Conservation (phyloP, 2,797 vertebrate species). For the Tolypeutes matacus region DNA sequence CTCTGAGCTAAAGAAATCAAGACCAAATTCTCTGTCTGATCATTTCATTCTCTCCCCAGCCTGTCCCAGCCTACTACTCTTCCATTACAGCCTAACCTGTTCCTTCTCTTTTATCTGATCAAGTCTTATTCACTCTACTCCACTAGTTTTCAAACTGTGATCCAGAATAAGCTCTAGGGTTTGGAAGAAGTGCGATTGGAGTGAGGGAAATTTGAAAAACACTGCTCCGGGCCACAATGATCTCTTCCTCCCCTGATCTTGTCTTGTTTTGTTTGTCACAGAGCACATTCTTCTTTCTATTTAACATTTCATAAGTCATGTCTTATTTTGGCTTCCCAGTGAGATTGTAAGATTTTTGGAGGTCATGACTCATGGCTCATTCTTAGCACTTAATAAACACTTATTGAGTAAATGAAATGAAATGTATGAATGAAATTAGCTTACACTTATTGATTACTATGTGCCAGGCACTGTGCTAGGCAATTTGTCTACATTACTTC, state of each 20-base stretch:
- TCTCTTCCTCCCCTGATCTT: not conserved
- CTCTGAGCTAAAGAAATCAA: constrained; percentile 42
- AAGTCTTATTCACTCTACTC: not conserved
- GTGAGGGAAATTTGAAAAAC: not conserved
- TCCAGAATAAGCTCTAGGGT: not conserved
- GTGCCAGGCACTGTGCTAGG: constrained; percentile 1
- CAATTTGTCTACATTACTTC: constrained; percentile 21
- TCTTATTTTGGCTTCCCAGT: constrained; percentile 19
- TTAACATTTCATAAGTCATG: constrained; percentile 51
- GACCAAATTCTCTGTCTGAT: constrained; percentile 20
- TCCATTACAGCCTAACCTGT: not conserved
- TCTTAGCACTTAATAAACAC: constrained; percentile 35
- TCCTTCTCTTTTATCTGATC: not conserved
- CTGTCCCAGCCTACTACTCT: not conserved
- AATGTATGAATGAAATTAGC: constrained; percentile 2
- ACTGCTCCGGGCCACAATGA: not conserved
- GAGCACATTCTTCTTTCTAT: not conserved
- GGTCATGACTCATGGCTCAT: not conserved
- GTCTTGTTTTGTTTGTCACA: constrained; percentile 41
- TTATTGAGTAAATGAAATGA: constrained; percentile 24
- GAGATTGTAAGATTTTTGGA: constrained; percentile 50
- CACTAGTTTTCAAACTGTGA: not conserved
- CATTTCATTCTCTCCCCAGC: not conserved
- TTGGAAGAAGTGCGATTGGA: constrained; percentile 15
- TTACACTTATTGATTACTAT: constrained; percentile 43